phyloP scores from a whole-genome alignment of 2,113 vertebrate genomes.

The Brienomyrus brachyistius region DNA sequence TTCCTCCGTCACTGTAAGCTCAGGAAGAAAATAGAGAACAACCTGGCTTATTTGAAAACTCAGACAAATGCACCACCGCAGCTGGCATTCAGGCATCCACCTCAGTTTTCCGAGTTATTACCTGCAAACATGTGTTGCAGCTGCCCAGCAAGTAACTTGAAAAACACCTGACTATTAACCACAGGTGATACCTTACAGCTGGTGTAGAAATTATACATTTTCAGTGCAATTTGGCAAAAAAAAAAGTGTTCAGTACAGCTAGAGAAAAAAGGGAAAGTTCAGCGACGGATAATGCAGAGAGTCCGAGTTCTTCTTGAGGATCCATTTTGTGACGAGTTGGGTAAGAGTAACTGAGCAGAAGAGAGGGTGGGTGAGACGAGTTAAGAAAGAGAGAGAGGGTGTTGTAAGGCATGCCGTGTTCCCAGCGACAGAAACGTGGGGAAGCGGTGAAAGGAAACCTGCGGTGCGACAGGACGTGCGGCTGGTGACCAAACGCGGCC shows the following conservation, averaged over 20 bases:
- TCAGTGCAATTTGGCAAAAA: not conserved
- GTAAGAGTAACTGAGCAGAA: not conserved
- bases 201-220: not conserved
- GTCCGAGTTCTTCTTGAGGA: not conserved
- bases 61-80: not conserved
- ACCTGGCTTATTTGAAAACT: not conserved
- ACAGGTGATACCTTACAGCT: not conserved
- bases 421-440: not conserved
- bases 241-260: not conserved
- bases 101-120: not conserved
- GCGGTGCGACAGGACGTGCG: not conserved
- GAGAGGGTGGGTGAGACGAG: not conserved
- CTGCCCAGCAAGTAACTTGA: not conserved
- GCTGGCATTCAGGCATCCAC: not conserved
- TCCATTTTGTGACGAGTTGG: not conserved
- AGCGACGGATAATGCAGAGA: not conserved
- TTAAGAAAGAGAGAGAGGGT: not conserved
- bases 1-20: not conserved
- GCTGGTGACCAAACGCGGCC: not conserved
- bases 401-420: not conserved
- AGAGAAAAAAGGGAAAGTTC: not conserved
- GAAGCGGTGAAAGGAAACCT: not conserved
- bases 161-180: not conserved
- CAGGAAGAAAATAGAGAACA: not conserved
- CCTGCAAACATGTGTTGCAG: not conserved